phyloP scores from a whole-genome alignment of 2,797 vertebrate species.

The Artibeus jamaicensis region DNA sequence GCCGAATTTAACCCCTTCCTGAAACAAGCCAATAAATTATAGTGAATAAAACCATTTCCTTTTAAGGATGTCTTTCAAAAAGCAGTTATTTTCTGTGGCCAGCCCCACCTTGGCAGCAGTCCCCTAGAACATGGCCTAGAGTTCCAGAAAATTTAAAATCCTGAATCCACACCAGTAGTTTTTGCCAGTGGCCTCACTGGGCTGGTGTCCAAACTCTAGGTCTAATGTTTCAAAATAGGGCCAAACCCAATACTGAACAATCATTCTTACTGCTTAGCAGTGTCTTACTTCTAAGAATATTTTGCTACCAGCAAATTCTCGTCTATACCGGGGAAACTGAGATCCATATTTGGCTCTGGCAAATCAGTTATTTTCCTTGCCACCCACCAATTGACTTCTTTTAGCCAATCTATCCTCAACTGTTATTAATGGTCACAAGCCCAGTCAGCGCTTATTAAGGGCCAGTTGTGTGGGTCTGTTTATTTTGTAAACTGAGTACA shows the following conservation, averaged over 20 bases:
- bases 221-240: constrained; percentile 63
- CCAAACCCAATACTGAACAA: constrained; percentile 50
- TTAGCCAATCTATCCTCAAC: neutral
- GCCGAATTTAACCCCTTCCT: constrained; percentile 40
- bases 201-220: constrained; percentile 44
- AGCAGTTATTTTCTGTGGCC: constrained; percentile 37
- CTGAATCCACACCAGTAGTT: constrained; percentile 28
- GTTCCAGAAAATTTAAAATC: constrained; percentile 60
- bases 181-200: constrained; percentile 28
- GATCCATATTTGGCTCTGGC: neutral
- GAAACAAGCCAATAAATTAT: neutral
- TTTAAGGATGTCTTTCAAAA: constrained; percentile 48
- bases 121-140: neutral
- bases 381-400: neutral
- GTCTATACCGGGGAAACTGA: neutral
- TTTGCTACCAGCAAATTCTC: constrained; percentile 40
- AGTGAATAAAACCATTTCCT: constrained; percentile 45
- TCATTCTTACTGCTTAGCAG: constrained; percentile 29
- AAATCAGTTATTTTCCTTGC: neutral
- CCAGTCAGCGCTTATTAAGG: neutral
- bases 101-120: constrained; percentile 43
- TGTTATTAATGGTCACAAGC: neutral
- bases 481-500: constrained; percentile 30
- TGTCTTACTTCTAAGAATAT: constrained; percentile 59
- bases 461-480: neutral